phyloP scores from a whole-genome alignment of 1,140 invertebrate species.

The Andrena cerasifolii region DNA sequence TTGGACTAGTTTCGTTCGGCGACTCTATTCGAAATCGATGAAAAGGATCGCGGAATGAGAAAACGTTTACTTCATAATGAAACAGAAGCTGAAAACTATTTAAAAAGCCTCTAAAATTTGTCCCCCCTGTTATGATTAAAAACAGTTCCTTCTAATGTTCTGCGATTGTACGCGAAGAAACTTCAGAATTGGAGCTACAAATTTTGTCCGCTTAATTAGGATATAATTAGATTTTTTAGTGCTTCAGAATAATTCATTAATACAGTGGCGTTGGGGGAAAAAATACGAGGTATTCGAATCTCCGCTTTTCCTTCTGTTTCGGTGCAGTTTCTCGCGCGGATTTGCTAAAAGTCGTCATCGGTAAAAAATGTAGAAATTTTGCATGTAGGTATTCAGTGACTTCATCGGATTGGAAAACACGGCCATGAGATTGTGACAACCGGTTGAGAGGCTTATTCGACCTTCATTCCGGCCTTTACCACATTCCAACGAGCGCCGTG shows the following conservation, averaged over 20 bases:
- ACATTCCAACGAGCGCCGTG: slow-evolving; percentile 69
- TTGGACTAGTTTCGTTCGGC: too few relatives aligned
- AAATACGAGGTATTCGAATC: too few relatives aligned
- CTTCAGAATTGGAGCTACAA: too few relatives aligned
- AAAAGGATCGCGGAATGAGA: too few relatives aligned
- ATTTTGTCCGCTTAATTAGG: too few relatives aligned
- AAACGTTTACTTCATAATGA: too few relatives aligned
- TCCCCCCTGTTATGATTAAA: not conserved
- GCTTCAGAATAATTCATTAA: not conserved
- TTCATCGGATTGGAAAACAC: slow-evolving; percentile 59
- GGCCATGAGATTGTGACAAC: slow-evolving; percentile 46
- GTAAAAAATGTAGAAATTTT: slow-evolving; percentile 22
- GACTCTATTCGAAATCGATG: too few relatives aligned
- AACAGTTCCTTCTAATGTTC: not conserved
- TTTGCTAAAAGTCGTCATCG: slow-evolving; percentile 1
- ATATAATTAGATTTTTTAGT: not conserved
- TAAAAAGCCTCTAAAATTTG: not conserved
- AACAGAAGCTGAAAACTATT: not conserved
- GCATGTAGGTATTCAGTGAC: slow-evolving; percentile 53
- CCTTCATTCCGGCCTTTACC: slow-evolving; percentile 76
- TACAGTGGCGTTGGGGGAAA: not conserved
- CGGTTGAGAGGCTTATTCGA: slow-evolving; percentile 58
- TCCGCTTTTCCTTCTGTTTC: not conserved
- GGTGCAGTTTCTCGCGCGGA: not conserved
- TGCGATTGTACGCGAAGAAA: not conserved